These are phyloP conservation scores for Eumaeus atala DNA, from an alignment of 1,140 invertebrate species.

Conservation along the genomic window DNA sequence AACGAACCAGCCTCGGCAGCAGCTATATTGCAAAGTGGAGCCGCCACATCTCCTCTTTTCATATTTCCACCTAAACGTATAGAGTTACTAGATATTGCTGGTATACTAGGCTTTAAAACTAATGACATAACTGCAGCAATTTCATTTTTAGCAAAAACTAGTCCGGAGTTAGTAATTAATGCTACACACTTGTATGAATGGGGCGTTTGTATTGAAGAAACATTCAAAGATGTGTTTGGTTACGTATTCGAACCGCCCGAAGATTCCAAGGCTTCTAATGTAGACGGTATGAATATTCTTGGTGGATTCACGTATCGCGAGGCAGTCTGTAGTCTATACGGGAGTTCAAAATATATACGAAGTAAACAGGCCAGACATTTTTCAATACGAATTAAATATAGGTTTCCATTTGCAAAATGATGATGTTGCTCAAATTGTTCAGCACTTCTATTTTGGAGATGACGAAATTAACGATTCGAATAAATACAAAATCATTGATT, in stretches of 20 bases:
- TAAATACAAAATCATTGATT: slow-evolving; percentile 20
- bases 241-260: slow-evolving; percentile 21
- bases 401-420: slow-evolving; percentile 9
- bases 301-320: neutral
- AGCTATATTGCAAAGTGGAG: slow-evolving; percentile 34
- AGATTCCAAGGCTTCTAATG: neutral
- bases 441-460: slow-evolving; percentile 29
- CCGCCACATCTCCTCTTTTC: slow-evolving; percentile 2
- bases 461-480: slow-evolving; percentile 13
- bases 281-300: neutral
- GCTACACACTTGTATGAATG: neutral
- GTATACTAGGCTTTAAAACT: slow-evolving; percentile 25
- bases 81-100: slow-evolving; percentile 22
- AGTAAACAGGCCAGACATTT: neutral
- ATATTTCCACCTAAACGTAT: slow-evolving; percentile 1
- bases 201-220: slow-evolving; percentile 26
- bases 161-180: slow-evolving; percentile 21
- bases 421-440: slow-evolving; percentile 17
- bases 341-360: neutral
- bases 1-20: slow-evolving; percentile 22
- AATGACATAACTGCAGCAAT: slow-evolving; percentile 21
- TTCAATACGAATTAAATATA: neutral
- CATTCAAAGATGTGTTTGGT: slow-evolving; percentile 22
- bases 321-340: neutral
- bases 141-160: slow-evolving; percentile 17